Evolutionary conservation across 2,888 invertebrate genomes (phyloP).

Genomic region (Lepidocyrtoides sp.): DNA sequence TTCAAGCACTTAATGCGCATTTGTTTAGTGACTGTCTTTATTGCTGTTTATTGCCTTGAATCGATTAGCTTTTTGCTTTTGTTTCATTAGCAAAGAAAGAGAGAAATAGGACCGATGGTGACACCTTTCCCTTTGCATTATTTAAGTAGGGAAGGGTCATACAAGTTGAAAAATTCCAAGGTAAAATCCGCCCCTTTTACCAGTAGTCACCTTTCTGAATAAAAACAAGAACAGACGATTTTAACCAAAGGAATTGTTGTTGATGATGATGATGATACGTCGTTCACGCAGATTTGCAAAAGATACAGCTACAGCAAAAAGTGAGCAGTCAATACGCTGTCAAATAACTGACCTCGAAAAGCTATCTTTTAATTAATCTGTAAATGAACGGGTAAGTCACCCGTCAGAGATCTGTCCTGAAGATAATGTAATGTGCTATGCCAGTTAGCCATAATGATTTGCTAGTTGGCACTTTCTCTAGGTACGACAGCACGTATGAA

Average conservation of each 20-base stretch:
- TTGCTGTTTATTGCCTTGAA: not conserved
- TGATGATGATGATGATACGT: no score
- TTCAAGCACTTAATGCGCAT: not conserved
- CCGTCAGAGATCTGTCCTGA: not conserved
- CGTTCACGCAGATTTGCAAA: not conserved
- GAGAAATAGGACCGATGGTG: not conserved
- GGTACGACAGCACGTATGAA: no score
- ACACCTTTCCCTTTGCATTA: not conserved
- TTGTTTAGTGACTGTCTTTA: not conserved
- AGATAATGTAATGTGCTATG: not conserved
- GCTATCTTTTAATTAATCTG: constrained; percentile 75
- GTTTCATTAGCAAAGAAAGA: not conserved
- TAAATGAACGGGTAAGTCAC: not conserved
- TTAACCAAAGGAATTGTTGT: no score
- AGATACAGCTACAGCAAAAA: not conserved
- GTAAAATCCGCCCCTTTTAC: no score
- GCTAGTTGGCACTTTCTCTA: no score
- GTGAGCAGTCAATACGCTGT: constrained; percentile 58
- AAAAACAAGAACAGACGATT: no score
- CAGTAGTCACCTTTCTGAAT: no score
- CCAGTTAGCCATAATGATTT: not conserved
- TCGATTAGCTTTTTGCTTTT: not conserved
- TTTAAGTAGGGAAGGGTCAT: not conserved
- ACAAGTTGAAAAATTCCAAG: not conserved
- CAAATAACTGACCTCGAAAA: constrained; percentile 57